Base-by-base conservation (phyloP, 1,140 invertebrate species). In the Drosophila neocordata region DNA sequence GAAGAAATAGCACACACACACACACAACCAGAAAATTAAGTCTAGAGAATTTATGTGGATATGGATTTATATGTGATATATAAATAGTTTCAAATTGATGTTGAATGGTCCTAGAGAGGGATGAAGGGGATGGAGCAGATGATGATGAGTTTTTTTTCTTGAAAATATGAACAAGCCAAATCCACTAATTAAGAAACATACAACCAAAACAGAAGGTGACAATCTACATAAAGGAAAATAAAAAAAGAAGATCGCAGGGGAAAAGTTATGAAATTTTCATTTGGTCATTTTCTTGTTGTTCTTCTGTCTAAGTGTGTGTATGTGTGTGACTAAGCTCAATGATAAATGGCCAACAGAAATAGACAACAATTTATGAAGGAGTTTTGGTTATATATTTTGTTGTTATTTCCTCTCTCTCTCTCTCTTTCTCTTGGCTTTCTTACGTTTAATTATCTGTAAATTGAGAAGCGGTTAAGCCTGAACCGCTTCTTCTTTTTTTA, bases 401-500 rank as follows among this genome's bases (percentile, higher is more conserved):
- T 31, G 4, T 31, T 31, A 5, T 31, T 31, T 31, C 27, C 6
- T 31, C 27, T 31, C 31, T 12, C 6, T 15, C 12, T 41, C n/a
- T 44, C 2, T 13, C 41, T 35, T 51, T 34, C 37, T 66, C 44
- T 60, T 8, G 15, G 37, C 20, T 62, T 59, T 48, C 18, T 24
- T 27, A 24, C 20, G 37, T 70, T 79, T 79, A 75, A 80, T 80
- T 77, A 77, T 53, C 62, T 57, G 69, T 74, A 24, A 58, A 68
- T 70, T 77, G 52, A 63, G 85, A 85, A 85, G 81, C 81, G 81
- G 88, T 79, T 88, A 87, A 87, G 83, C 83, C 69, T 83, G 76
- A 87, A 87, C 83, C 84, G 76, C 75, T 79, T 87, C 89, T 88
- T 88, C 83, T 31, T 24, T 72, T 79, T 87, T 87, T 87, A 87